Evolutionary conservation across 92 coral and sea anemone species (phyloP), one percentile per base, ranked within the genome.

Genomic region (Zoanthus sansibaricus): DNA sequence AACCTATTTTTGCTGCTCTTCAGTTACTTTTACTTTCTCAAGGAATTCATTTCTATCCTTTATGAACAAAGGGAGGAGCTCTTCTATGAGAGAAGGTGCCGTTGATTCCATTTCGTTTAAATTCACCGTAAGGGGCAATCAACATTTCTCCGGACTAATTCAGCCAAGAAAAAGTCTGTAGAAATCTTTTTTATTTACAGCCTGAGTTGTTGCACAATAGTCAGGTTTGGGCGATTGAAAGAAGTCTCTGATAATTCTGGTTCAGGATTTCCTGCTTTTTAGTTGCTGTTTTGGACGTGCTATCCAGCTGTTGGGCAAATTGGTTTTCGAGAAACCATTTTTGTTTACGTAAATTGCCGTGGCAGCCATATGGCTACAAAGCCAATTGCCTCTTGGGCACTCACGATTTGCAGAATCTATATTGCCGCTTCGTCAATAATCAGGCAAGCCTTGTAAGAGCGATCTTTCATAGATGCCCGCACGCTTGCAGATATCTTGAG

Each of bases 321-420:
- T 83, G 12, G 85, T 86, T 37, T 86, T 77, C 15, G 89, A 86
- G 46, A 86, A 75, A 64, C 89, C 84, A 13, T 59, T 86, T 51
- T 86, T 86, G 32, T 86, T 16, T 32, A 46, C 76, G 72, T 77
- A 67, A 14, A 86, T 77, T 44, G 89, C 89, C 56, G 77, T 51
- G 9, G 89, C 89, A 77, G 89, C 84, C 89, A 77, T 77, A 77
- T 77, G 89, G 20, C 84, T 76, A 48, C 89, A 77, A 52, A 86
- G 52, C 78, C 89, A 86, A 3, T 59, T 77, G 25, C 85, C 89
- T 47, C 85, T 59, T 45, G 89, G 89, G 52, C 85, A 87, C 46
- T 86, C 76, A 37, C 84, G 75, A 11, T 3, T 6, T 20, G 45
- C 85, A 59, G 32, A 10, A 21, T 10, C 9, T 5, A 86, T 77